Evolutionary conservation across 1,140 invertebrate genomes (phyloP), one percentile per base, ranked within the genome.

Genomic region (Leguminivora glycinivorella): DNA sequence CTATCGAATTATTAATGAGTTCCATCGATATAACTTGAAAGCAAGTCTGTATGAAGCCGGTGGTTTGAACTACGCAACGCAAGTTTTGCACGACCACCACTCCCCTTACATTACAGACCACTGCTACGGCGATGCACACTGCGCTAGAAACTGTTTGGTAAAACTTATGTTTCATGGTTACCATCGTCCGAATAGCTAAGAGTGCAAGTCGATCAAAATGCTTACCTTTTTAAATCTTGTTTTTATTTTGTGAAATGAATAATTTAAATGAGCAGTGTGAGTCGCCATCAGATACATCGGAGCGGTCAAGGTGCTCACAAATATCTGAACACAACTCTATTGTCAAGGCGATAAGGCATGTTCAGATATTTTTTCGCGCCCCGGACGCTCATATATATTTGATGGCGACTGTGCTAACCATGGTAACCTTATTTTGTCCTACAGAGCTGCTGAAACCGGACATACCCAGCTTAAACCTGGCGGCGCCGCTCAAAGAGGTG

Each of bases 71-170:
- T 91, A n/a, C n/a, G n/a, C n/a, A n/a, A 0, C 83, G 87, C 5
- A 90, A 90, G 60, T 84, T 85, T 2, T 89, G 86, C 25, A 83
- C 84, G 0, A 88, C 84, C 0, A 87, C 87, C 0, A 84, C 87
- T 0, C 87, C 88, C 0, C 67, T 90, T n/a, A n/a, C n/a, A n/a
- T n/a, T n/a, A n/a, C n/a, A 91, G 31, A 88, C 88, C 1, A 80
- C 88, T 0, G 89, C 89, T 3, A 80, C 84, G 2, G 89, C 88
- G 0, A 82, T 91, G 82, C 87, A 88, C 60, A 85, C 88, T 0
- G 89, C 88, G 0, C 60, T 91, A 1, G 85, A 88, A 17, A 78
- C 83, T 0, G 84, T 83, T 84, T 1, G 17, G 43, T 52, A 17
- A 52, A 14, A 43, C 40, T 14, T n/a, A 2, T 5, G 31, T 34